Percentiles rank a stretch among this genome's conserved stretches.
These are phyloP conservation scores for Emydoidea blandingii DNA, from an alignment of 2,797 vertebrate genomes.

Conservation along the genomic window DNA sequence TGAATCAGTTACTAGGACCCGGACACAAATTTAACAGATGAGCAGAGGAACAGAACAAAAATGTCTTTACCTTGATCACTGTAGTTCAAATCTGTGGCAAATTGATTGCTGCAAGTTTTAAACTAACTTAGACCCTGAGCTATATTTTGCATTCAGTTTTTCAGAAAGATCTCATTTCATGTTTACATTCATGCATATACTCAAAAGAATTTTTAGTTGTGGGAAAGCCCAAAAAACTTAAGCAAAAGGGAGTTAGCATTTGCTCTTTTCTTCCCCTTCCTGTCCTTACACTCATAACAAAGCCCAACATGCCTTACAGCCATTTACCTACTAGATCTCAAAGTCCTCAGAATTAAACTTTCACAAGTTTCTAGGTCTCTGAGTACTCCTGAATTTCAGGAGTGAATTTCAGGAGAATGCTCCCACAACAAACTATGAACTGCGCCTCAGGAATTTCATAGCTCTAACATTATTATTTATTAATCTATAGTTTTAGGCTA, in stretches of 20 bases:
- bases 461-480: slow-evolving; percentile 47
- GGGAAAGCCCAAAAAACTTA: background rate
- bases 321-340: background rate
- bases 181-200: background rate
- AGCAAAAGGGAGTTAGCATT: background rate
- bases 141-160: background rate
- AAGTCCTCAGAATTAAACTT: slow-evolving; percentile 40
- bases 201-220: background rate
- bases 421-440: slow-evolving; percentile 12
- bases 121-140: background rate
- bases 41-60: background rate
- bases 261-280: background rate
- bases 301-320: background rate
- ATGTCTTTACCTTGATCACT: background rate
- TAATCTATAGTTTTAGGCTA: slow-evolving; percentile 22
- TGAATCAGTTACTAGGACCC: background rate
- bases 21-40: background rate
- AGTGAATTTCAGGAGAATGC: background rate
- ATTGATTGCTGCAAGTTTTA: background rate
- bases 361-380: slow-evolving; percentile 58
- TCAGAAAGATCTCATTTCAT: background rate
- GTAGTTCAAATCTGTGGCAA: background rate
- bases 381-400: slow-evolving; percentile 13
- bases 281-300: background rate
- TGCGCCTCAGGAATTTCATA: slow-evolving; percentile 30